These are phyloP conservation scores for Carcharodon carcharias DNA, from an alignment of 2,797 vertebrate genomes.

Conservation along the genomic window DNA sequence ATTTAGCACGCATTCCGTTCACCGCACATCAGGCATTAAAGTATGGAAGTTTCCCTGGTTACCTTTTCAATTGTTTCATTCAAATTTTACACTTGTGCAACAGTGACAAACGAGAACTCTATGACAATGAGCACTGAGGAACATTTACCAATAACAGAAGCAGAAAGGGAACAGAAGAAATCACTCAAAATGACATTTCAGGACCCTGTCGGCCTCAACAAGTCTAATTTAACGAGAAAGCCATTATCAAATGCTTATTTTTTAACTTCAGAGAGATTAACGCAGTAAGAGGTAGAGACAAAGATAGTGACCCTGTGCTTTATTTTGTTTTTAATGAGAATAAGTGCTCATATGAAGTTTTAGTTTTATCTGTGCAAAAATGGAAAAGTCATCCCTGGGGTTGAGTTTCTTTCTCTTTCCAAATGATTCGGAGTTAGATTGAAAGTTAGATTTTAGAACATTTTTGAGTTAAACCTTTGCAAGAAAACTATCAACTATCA, in stretches of 20 bases:
- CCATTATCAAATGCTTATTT: neutral
- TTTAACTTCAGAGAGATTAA: neutral
- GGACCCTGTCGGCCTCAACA: neutral
- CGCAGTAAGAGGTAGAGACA: neutral
- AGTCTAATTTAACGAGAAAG: neutral
- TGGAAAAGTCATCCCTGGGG: neutral
- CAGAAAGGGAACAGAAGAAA: neutral
- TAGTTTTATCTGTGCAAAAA: neutral
- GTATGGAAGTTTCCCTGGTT: neutral
- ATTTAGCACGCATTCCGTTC: neutral
- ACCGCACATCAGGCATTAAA: neutral
- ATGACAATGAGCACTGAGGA: neutral
- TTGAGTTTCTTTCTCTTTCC: neutral
- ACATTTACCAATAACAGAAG: constrained; percentile 17
- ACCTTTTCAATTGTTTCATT: constrained; percentile 24
- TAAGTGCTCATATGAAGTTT: neutral
- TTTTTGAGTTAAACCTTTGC: neutral
- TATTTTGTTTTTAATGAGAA: neutral
- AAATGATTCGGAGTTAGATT: neutral
- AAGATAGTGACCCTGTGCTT: neutral
- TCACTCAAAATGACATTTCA: neutral
- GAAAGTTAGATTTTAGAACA: neutral
- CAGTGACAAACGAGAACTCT: constrained; percentile 1
- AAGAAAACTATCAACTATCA: neutral
- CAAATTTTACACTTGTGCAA: neutral